A percentile compares a stretch with the other conserved stretches of the same genome.
These are phyloP conservation scores for Colaptes auratus DNA, from an alignment of 2,113 vertebrate genomes.

Conservation along the genomic window DNA sequence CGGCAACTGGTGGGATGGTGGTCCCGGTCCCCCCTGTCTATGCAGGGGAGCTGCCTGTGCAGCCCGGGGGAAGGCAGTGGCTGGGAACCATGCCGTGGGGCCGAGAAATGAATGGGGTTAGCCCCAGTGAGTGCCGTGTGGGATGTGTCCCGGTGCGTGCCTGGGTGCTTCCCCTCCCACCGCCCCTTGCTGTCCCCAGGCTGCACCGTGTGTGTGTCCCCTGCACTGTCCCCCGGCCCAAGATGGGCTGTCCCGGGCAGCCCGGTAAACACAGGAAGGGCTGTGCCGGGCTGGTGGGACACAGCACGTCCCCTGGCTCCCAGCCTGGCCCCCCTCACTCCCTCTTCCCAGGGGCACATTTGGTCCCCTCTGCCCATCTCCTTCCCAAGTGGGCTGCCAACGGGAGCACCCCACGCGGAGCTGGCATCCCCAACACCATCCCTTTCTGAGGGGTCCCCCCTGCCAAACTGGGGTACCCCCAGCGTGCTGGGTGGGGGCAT, in stretches of 20 bases:
- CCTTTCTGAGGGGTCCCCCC: background rate
- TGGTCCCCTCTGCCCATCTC: background rate
- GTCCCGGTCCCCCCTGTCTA: rapidly evolving
- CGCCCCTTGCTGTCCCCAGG: rapidly evolving
- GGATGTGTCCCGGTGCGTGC: rapidly evolving
- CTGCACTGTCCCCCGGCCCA: rapidly evolving
- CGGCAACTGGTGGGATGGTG: background rate
- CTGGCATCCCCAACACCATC: rapidly evolving
- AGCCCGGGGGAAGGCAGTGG: rapidly evolving
- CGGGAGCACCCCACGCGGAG: rapidly evolving
- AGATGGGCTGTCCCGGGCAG: background rate
- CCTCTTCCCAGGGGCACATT: rapidly evolving
- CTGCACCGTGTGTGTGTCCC: background rate
- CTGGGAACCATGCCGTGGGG: background rate
- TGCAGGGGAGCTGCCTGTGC: background rate
- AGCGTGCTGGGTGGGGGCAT: background rate
- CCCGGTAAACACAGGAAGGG: constrained; percentile 54
- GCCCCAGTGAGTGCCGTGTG: rapidly evolving
- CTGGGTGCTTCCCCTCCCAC: background rate
- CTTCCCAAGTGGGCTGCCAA: background rate
- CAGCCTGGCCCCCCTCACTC: background rate
- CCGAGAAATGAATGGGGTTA: rapidly evolving
- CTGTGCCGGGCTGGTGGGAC: background rate
- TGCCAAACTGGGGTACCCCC: background rate
- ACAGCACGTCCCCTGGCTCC: background rate